Evolutionary conservation across 2,797 vertebrate species (phyloP), one percentile per base, ranked within the genome.

Genomic region (Muraenolepis orangiensis): DNA sequence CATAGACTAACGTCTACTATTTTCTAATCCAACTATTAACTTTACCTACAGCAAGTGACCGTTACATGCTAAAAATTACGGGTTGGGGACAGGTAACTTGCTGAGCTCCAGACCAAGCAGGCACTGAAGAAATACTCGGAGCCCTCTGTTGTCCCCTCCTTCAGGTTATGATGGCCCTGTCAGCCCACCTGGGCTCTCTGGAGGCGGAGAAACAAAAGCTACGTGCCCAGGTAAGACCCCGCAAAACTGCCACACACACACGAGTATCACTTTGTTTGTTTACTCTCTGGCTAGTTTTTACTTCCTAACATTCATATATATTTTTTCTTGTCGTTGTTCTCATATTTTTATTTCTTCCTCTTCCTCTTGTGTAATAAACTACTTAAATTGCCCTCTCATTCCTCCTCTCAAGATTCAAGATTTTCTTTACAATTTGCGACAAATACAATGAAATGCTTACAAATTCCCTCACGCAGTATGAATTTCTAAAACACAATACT

Each of bases 141-240:
- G n/a, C n/a, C n/a, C n/a, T n/a, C n/a, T n/a, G n/a, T n/a, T n/a
- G n/a, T n/a, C n/a, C n/a, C n/a, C n/a, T n/a, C n/a, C 26, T 57
- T 20, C 88, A 95, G 94, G 89, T 95, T 83, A 94, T 95, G 91
- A 90, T 92, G 90, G 91, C 93, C 0, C 74, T 95, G 82, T 94
- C 93, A 0, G 89, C 90, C 74, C 93, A 95, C 74, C 85, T 95
- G 57, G 88, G 92, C 26, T 93, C 92, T 0, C 82, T 94, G 81
- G 94, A 95, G 84, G 93, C 93, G 0, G 94, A 94, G 87, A 95
- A 95, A 79, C 94, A 95, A 86, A 95, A 94, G 88, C 88, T 94
- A 18, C 88, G 92, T 40, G 88, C 92, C 73, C 93, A 94, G 82
- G 93, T 94, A 69, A 87, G 90, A 28, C 36, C 81, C 26, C 20